Conservation (phyloP, 2,797 vertebrate species). For the Hyperoplus immaculatus region DNA sequence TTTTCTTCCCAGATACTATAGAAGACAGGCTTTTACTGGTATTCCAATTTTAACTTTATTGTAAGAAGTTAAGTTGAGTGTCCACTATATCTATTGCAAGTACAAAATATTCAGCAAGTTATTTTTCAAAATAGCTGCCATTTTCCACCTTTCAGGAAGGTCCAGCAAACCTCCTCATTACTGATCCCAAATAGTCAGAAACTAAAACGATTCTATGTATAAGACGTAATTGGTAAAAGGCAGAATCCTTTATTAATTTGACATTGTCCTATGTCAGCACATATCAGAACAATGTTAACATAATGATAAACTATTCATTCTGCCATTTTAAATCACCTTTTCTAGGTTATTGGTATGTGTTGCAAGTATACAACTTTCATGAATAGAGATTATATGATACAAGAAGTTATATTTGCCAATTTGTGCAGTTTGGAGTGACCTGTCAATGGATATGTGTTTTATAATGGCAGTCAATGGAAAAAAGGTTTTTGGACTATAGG, state of each 20-base stretch:
- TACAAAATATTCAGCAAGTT: not conserved
- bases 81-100: not conserved
- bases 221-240: not conserved
- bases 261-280: not conserved
- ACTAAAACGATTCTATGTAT: not conserved
- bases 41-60: not conserved
- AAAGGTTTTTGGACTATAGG: too few relatives aligned
- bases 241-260: constrained; percentile 1
- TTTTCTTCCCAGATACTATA: not conserved
- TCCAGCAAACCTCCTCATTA: not conserved
- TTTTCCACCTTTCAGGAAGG: not conserved
- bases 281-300: too few relatives aligned
- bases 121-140: not conserved
- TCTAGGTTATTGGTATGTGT: too few relatives aligned
- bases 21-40: not conserved
- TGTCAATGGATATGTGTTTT: too few relatives aligned
- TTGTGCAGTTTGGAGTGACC: too few relatives aligned
- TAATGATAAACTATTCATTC: too few relatives aligned
- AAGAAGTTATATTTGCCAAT: too few relatives aligned
- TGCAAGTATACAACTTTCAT: too few relatives aligned
- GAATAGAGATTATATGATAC: too few relatives aligned
- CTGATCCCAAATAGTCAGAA: not conserved
- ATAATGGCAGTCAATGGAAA: too few relatives aligned
- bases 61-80: not conserved
- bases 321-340: too few relatives aligned